Percentiles rank a stretch among this genome's conserved stretches.
These are phyloP conservation scores for Xyrichtys novacula DNA, from an alignment of 2,797 vertebrate species.

Conservation along the genomic window DNA sequence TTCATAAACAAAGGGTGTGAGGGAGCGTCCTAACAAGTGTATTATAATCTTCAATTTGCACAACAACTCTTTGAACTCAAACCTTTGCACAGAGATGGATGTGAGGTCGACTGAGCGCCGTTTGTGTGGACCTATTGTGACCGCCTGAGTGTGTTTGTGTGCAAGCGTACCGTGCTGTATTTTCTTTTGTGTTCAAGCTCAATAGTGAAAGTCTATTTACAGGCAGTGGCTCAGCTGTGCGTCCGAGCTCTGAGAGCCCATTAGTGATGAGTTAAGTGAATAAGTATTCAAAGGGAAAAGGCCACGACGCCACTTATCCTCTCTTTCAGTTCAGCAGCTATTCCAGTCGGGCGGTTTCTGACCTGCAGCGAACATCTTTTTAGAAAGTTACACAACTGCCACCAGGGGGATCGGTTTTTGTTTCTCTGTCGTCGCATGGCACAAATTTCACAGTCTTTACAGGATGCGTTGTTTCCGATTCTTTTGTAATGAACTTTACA, in stretches of 20 bases:
- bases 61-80: slow-evolving; percentile 47
- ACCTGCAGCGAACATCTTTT: slow-evolving; percentile 34
- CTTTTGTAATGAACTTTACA: slow-evolving; percentile 20
- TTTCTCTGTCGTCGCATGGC: slow-evolving; percentile 39
- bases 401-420: slow-evolving; percentile 8
- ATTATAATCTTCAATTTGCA: slow-evolving; percentile 68
- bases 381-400: slow-evolving; percentile 35
- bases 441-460: slow-evolving; percentile 8
- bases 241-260: slow-evolving; percentile 51
- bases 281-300: slow-evolving; percentile 61
- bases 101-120: slow-evolving; percentile 35
- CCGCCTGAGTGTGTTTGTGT: slow-evolving; percentile 8
- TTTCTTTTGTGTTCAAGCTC: slow-evolving; percentile 60
- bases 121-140: slow-evolving; percentile 14
- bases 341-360: slow-evolving; percentile 46
- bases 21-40: slow-evolving; percentile 40
- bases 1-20: slow-evolving; percentile 16
- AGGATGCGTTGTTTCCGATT: not conserved
- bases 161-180: slow-evolving; percentile 24
- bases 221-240: slow-evolving; percentile 53
- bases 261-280: slow-evolving; percentile 65
- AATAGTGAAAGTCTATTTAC: slow-evolving; percentile 38
- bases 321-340: slow-evolving; percentile 60
- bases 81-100: slow-evolving; percentile 70
- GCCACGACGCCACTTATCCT: slow-evolving; percentile 29